These are phyloP conservation scores for Siderastrea siderea DNA, from an alignment of 92 coral and sea anemone genomes.

Conservation along the genomic window DNA sequence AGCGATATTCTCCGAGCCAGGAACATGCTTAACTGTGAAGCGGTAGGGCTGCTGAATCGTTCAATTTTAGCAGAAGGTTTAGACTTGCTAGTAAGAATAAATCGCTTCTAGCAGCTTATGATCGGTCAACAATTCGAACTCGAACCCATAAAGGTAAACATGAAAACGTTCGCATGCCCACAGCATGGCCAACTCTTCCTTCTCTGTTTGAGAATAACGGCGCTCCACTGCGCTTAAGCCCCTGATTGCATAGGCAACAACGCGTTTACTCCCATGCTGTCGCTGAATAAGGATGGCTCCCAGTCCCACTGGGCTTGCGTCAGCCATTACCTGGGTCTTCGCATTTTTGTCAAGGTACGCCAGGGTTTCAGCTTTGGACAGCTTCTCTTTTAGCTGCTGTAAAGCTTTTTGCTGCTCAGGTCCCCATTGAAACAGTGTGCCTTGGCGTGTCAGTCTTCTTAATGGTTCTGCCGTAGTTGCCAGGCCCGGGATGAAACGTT, in stretches of 20 bases:
- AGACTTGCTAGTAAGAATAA: background rate
- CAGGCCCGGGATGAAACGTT: background rate
- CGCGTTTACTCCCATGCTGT: slow-evolving; percentile 9
- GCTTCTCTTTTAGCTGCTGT: background rate
- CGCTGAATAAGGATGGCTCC: slow-evolving; percentile 21
- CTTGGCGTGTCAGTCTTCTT: background rate
- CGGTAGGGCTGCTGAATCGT: slow-evolving; percentile 41
- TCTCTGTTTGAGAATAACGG: slow-evolving; percentile 11
- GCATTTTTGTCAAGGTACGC: slow-evolving; percentile 4
- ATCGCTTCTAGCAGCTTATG: background rate
- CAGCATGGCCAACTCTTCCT: slow-evolving; percentile 2
- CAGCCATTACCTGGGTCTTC: background rate
- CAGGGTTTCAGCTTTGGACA: background rate
- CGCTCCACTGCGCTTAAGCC: slow-evolving; percentile 2
- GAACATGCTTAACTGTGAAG: slow-evolving; percentile 41
- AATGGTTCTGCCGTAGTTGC: slow-evolving; percentile 1
- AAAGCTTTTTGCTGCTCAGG: background rate
- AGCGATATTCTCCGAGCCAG: slow-evolving; percentile 50
- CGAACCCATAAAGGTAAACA: slow-evolving; percentile 11
- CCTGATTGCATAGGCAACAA: slow-evolving; percentile 17
- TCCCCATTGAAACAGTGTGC: background rate
- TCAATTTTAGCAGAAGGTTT: slow-evolving; percentile 45
- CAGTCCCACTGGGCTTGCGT: slow-evolving; percentile 25
- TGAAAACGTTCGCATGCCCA: slow-evolving; percentile 26
- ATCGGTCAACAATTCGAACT: slow-evolving; percentile 3